Conservation (phyloP, 1,140 invertebrate genomes). For the Ruditapes philippinarum region DNA sequence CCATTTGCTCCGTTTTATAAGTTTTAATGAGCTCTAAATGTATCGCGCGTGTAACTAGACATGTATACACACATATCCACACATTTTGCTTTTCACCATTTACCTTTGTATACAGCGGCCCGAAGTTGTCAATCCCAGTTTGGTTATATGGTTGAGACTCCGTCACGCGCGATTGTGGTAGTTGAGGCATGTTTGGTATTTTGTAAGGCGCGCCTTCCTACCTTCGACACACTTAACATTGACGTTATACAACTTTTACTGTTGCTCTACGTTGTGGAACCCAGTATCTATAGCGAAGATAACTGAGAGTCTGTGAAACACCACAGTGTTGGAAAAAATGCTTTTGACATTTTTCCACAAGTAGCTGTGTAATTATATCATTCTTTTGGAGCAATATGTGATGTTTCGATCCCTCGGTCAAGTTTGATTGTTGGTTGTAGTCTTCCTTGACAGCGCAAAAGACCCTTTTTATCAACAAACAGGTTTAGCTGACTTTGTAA, state of each 20-base stretch:
- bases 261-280: not conserved
- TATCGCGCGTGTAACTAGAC: not conserved
- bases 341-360: not conserved
- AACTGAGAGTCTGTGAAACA: not conserved
- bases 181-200: not conserved
- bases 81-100: not conserved
- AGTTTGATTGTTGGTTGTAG: not conserved
- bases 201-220: not conserved
- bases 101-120: not conserved
- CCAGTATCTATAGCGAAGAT: not conserved
- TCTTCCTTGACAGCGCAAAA: not conserved
- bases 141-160: not conserved
- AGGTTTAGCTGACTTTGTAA: not conserved
- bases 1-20: no score
- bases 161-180: not conserved
- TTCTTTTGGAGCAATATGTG: not conserved
- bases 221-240: not conserved
- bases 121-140: not conserved
- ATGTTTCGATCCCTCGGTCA: not conserved
- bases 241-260: not conserved
- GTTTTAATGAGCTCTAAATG: not conserved
- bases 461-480: not conserved
- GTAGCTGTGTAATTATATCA: not conserved
- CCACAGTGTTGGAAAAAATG: not conserved
- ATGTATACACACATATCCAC: slow-evolving; percentile 9